Evolutionary conservation across 2,888 invertebrate species (phyloP).

Genomic region (Scrobipalpa atriplicella): DNA sequence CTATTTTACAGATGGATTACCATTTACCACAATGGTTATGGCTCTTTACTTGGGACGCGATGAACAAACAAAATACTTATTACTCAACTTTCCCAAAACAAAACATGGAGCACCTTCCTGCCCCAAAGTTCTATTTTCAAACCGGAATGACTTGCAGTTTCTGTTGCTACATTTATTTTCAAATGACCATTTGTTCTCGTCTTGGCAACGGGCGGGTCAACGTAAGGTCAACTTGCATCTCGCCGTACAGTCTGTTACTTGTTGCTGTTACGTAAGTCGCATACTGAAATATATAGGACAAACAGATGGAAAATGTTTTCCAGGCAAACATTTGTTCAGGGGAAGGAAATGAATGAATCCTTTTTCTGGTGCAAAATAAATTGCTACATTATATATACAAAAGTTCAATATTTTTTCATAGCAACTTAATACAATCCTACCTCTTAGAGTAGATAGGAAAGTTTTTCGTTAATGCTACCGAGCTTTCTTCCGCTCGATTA

Average conservation of each 20-base stretch:
- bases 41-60: too few species aligned
- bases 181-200: slow-evolving; percentile 23
- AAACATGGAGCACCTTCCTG: not conserved
- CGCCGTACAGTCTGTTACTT: not conserved
- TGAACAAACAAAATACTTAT: not conserved
- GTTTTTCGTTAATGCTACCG: too few species aligned
- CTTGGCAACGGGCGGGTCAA: slow-evolving; percentile 13
- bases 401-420: too few species aligned
- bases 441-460: too few species aligned
- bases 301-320: not conserved
- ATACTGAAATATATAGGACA: slow-evolving; percentile 9
- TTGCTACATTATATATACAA: too few species aligned
- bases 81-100: not conserved
- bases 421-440: too few species aligned
- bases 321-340: not conserved
- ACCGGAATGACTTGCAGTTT: not conserved
- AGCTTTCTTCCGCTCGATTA: too few species aligned
- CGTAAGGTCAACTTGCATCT: slow-evolving; percentile 20
- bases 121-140: not conserved
- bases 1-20: too few species aligned
- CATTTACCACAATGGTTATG: too few species aligned
- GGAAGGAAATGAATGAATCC: not conserved
- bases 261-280: slow-evolving; percentile 4
- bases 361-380: not conserved
- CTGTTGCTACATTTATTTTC: slow-evolving; percentile 20